These are phyloP conservation scores for Lochmaea crataegi DNA, from an alignment of 2,888 invertebrate species.

Conservation along the genomic window DNA sequence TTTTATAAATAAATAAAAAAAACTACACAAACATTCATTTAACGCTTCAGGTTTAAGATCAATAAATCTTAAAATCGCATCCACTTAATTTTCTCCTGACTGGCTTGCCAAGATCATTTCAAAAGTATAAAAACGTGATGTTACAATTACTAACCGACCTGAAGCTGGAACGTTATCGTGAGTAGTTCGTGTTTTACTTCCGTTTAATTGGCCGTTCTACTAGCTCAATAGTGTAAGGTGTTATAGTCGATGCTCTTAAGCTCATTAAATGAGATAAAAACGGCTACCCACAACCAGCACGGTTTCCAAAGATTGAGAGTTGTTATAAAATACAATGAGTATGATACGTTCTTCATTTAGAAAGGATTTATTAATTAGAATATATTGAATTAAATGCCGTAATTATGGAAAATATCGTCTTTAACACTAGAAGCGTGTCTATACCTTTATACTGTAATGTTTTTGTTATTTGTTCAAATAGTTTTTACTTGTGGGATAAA, in stretches of 20 bases:
- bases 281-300: not conserved
- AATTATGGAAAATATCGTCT: too few relatives aligned
- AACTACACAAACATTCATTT: too few relatives aligned
- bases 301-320: not conserved
- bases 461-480: too few relatives aligned
- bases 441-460: too few relatives aligned
- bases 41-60: not conserved
- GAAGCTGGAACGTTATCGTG: conserved; percentile 10
- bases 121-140: conserved; percentile 13
- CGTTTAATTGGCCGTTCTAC: conserved; percentile 26
- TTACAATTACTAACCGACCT: conserved; percentile 15
- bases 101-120: not conserved
- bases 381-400: too few relatives aligned
- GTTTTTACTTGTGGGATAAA: too few relatives aligned
- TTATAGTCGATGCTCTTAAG: not conserved
- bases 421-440: too few relatives aligned
- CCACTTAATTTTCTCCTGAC: not conserved
- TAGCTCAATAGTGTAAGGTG: not conserved
- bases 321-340: too few relatives aligned
- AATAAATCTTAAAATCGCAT: not conserved
- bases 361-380: too few relatives aligned
- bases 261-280: conserved; percentile 13
- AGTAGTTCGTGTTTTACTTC: conserved; percentile 25
- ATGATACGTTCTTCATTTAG: too few relatives aligned
- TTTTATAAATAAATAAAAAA: too few relatives aligned